Conservation (phyloP, 2,113 vertebrate genomes). For the Peromyscus maniculatus region DNA sequence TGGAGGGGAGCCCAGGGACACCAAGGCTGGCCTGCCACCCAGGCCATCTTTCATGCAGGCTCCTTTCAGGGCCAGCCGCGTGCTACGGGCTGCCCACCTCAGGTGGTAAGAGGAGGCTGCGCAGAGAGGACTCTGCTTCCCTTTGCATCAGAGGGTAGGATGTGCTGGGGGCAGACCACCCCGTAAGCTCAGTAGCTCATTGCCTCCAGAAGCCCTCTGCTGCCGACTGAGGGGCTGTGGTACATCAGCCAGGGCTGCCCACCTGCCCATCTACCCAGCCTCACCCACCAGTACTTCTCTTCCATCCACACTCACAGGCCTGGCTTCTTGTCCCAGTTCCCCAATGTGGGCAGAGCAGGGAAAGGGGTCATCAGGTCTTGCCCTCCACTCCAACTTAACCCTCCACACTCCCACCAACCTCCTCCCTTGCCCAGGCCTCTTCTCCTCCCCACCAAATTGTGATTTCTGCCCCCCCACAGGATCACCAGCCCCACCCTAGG, state of each 20-base stretch:
- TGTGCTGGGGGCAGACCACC: not conserved
- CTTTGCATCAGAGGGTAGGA: constrained; percentile 19
- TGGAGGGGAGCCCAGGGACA: constrained; percentile 28
- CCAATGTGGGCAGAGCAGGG: constrained; percentile 73
- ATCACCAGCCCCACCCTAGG: not conserved
- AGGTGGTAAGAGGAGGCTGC: constrained; percentile 23
- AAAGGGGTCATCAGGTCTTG: constrained; percentile 84
- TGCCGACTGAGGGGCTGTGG: constrained; percentile 39
- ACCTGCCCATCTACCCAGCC: constrained; percentile 28
- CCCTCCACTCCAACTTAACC: constrained; percentile 76
- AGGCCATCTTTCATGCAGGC: not conserved
- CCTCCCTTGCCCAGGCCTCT: constrained; percentile 62
- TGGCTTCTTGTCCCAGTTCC: constrained; percentile 71
- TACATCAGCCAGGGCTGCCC: constrained; percentile 51
- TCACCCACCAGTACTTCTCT: constrained; percentile 42
- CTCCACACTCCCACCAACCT: constrained; percentile 55
- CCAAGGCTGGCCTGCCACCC: constrained; percentile 54
- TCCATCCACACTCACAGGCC: constrained; percentile 53
- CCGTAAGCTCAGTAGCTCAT: not conserved
- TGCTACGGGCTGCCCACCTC: constrained; percentile 47
- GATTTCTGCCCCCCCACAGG: not conserved
- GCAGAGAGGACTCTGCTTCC: constrained; percentile 55
- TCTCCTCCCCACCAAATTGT: constrained; percentile 42
- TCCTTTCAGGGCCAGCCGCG: constrained; percentile 49
- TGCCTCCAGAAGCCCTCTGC: constrained; percentile 46